Base-by-base conservation (phyloP, 2,113 vertebrate genomes). In the Nettapus auritus region DNA sequence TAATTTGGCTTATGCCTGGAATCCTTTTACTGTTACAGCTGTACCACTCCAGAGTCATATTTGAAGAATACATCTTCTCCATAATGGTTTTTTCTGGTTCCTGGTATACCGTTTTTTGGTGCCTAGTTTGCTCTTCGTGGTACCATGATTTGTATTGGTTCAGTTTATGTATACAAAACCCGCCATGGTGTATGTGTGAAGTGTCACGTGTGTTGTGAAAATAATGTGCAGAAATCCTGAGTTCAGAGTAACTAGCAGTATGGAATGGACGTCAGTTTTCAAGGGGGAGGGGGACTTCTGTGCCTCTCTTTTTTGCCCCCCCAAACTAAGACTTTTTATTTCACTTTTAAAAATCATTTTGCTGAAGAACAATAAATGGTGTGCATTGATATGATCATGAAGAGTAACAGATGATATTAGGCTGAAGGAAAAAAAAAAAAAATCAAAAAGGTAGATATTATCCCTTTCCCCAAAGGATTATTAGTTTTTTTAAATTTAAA, bases 121-220 rank as follows among this genome's bases (percentile, higher is more conserved):
- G 82, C 63, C 36, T 89, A 1, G 56, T 92, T 91, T 96, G 80
- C 57, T 28, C 11, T 77, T 88, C 34, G 2, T 87, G 38, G 50
- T 71, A 90, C 12, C 19, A 1, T 70, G 70, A 90, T 83, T 88
- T 70, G 11, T 38, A 31, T 88, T 9, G 19, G 87, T 94, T 78
- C 85, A 28, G 67, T 81, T 81, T 93, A 56, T 0, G 0, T 34
- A 31, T 55, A 29, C 36, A 68, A 73, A 95, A 66, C 53, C 17
- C 22, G 91, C 86, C 50, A 67, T 33, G 42, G 59, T 67, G n/a
- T 55, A 15, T 71, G 46, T 57, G 88, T 28, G 5, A 86, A 82
- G 56, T 83, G 84, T 73, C 18, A 3, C 29, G 36, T 95, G 77
- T 94, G 89, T 82, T 92, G 89, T 68, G 86, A 90, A 84, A 96